A percentile compares a stretch with the other conserved stretches of the same genome.
Conservation (phyloP, 1,140 invertebrate species). For the Octopus bimaculoides region DNA sequence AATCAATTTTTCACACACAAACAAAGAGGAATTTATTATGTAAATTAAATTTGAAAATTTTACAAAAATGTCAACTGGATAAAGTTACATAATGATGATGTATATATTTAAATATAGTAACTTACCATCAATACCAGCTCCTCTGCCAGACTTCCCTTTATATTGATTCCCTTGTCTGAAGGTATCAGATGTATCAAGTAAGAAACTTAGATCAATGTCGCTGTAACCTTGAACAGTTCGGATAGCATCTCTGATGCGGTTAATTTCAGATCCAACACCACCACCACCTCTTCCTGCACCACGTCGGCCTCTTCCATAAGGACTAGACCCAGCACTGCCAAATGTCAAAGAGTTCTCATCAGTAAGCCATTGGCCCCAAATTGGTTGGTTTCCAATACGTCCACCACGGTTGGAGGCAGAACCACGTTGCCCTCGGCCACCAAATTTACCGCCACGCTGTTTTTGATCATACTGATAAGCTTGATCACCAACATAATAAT, state of each 20-base stretch:
- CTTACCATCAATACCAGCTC: not conserved
- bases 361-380: slow-evolving; percentile 4
- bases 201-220: slow-evolving; percentile 1
- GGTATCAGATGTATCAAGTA: not conserved
- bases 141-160: slow-evolving; percentile 6
- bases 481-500: not conserved
- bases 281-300: not conserved
- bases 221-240: slow-evolving; percentile 8
- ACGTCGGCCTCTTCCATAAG: not conserved
- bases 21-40: not conserved
- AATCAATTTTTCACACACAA: not conserved
- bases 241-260: slow-evolving; percentile 4
- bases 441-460: slow-evolving; percentile 1
- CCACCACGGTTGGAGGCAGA: not conserved
- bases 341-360: not conserved
- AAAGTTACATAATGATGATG: not conserved
- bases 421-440: not conserved
- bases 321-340: not conserved
- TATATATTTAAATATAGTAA: not conserved
- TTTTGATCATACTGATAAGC: not conserved
- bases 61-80: not conserved
- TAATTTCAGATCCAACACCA: not conserved
- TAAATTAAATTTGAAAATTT: not conserved
- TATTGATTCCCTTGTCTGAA: slow-evolving; percentile 6
- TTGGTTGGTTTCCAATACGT: not conserved